phyloP scores from a whole-genome alignment of 2,113 vertebrate genomes.

The Sialia sialis region DNA sequence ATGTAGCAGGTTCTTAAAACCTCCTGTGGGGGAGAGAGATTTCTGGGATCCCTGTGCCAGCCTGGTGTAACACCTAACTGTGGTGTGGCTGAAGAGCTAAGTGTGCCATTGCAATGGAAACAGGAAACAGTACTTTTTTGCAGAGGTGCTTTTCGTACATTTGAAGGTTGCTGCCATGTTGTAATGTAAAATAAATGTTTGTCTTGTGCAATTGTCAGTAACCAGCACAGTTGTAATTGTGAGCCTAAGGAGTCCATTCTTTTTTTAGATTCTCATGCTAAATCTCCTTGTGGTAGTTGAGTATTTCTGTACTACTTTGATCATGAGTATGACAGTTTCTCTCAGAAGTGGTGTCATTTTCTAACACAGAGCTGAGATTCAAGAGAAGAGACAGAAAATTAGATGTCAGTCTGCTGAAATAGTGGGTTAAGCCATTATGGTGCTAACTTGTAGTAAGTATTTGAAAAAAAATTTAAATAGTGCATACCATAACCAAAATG shows the following conservation, averaged over 20 bases:
- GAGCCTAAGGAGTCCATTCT: background rate
- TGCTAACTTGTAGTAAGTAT: background rate
- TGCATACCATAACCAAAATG: background rate
- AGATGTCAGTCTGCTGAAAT: background rate
- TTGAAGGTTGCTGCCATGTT: background rate
- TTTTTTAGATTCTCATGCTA: background rate
- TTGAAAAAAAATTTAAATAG: background rate
- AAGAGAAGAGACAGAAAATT: background rate
- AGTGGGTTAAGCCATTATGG: background rate
- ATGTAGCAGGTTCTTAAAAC: background rate
- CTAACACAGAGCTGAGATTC: background rate
- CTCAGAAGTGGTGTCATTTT: conserved; percentile 13
- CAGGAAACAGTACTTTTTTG: background rate
- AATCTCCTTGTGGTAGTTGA: background rate
- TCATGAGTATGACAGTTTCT: background rate
- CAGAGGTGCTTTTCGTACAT: background rate
- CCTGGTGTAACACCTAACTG: background rate
- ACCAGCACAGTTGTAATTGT: background rate
- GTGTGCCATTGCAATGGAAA: background rate
- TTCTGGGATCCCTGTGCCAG: background rate
- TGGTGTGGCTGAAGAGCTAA: background rate
- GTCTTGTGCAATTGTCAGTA: background rate
- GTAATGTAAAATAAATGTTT: background rate
- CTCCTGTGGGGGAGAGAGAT: accelerated
- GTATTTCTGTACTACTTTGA: background rate